Evolutionary conservation across 2,113 vertebrate species (phyloP), one percentile per base, ranked within the genome.

Genomic region (Aptenodytes forsteri): DNA sequence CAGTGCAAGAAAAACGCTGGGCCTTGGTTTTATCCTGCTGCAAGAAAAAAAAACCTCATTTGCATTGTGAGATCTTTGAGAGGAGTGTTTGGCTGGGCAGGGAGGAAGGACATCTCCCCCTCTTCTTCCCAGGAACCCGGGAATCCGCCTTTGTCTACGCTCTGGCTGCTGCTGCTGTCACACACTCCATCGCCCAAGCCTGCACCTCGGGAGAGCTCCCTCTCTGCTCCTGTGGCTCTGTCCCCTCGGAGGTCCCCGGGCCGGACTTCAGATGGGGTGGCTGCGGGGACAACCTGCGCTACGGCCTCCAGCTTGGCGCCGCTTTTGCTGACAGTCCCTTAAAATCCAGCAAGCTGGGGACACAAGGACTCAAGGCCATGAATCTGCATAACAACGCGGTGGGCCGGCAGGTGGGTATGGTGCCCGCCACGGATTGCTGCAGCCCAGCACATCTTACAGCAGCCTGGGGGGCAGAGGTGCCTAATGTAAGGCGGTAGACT

Each of bases 81-180:
- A 38, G 54, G 30, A n/a, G 34, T 0, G 27, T 13, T 23, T 4
- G 73, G 32, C 73, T 1, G 91, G 46, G 55, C 70, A 50, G 61
- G 42, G 50, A 83, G 85, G 78, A 79, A 88, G 70, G 16, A 52
- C 70, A 17, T 9, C 54, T 65, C 18, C 50, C 40, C 22, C 20
- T 62, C 64, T 85, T 55, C 75, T 73, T 46, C 79, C 20, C 79
- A 99, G 98, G 98, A 50, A 98, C 98, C 1, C 95, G 98, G 40
- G 98, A 99, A 83, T 97, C 98, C 1, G 98, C 98, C 46, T 98
- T 98, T 29, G 98, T 98, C 52, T 96, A 98, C 11, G 97, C 98
- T 6, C 87, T 99, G 76, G 98, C 98, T 0, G 98, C 98, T 1
- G 98, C 98, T 0, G 92, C 98, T 7, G 81, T 97, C 36, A 71